These are phyloP conservation scores for Lethocerus indicus DNA, from an alignment of 1,140 invertebrate species.

Conservation along the genomic window DNA sequence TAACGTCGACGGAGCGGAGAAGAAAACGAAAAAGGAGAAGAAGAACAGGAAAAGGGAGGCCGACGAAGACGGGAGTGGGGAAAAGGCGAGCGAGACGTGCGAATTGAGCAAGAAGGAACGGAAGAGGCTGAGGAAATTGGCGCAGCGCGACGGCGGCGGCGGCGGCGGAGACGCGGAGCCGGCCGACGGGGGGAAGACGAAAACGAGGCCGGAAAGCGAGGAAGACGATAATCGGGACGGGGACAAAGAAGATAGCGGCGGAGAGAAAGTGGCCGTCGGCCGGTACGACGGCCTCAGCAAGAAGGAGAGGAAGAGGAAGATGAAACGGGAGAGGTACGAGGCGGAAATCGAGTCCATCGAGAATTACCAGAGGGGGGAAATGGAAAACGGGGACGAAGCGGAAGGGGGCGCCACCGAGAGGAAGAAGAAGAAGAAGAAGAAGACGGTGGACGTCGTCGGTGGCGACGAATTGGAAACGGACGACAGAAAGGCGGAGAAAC, in stretches of 20 bases:
- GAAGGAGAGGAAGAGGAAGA: neutral
- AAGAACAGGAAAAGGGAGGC: too few species aligned
- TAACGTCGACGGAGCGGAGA: too few species aligned
- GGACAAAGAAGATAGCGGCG: neutral
- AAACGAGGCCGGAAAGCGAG: neutral
- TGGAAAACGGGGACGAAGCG: neutral
- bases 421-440: constrained; percentile 7
- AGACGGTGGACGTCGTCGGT: constrained; percentile 2
- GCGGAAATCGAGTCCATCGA: neutral
- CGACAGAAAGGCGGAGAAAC: neutral
- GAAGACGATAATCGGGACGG: neutral
- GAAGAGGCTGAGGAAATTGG: neutral
- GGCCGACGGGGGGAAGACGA: neutral
- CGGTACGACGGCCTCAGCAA: neutral
- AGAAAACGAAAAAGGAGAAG: too few species aligned
- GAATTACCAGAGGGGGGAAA: constrained; percentile 2
- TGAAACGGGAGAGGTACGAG: constrained; percentile 1
- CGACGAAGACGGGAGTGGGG: too few species aligned
- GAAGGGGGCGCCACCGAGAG: neutral
- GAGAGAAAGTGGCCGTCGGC: constrained; percentile 1
- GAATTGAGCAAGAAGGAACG: neutral
- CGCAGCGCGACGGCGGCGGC: neutral
- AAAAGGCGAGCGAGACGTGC: neutral
- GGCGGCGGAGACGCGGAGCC: neutral
- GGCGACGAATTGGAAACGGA: neutral